Percentiles rank a stretch among this genome's conserved stretches.
These are phyloP conservation scores for Opisthograptis luteolata DNA, from an alignment of 2,888 invertebrate species.

Conservation along the genomic window DNA sequence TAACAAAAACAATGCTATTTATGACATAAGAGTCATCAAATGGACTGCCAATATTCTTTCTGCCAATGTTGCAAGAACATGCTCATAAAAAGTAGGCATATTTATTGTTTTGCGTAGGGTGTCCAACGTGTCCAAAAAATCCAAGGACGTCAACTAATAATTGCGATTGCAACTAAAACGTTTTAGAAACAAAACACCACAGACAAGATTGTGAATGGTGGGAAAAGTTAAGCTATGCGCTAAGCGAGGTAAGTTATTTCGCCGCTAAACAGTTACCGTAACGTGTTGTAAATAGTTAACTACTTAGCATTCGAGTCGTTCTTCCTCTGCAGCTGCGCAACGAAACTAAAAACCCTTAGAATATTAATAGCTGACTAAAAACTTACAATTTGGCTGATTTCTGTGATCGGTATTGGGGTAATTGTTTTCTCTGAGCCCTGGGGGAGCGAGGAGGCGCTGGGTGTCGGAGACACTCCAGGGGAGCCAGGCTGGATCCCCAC, in stretches of 20 bases:
- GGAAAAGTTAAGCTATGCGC: slow-evolving; percentile 43
- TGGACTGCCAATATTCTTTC: slow-evolving; percentile 40
- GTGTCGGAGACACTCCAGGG: slow-evolving; percentile 86
- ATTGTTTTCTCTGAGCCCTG: slow-evolving; percentile 83
- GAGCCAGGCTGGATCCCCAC: slow-evolving; percentile 84
- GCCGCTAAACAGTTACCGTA: slow-evolving; percentile 49
- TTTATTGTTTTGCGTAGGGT: slow-evolving; percentile 30
- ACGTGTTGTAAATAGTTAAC: slow-evolving; percentile 54
- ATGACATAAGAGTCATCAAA: slow-evolving; percentile 45
- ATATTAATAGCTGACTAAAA: slow-evolving; percentile 32
- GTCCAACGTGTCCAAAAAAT: slow-evolving; percentile 23
- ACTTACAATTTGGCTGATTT: slow-evolving; percentile 88
- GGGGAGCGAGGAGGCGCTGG: slow-evolving; percentile 83
- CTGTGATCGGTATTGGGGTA: slow-evolving; percentile 86
- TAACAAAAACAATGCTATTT: slow-evolving; percentile 39
- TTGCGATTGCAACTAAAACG: slow-evolving; percentile 9
- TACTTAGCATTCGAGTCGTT: slow-evolving; percentile 56
- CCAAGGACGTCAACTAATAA: slow-evolving; percentile 21
- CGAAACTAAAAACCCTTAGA: slow-evolving; percentile 19
- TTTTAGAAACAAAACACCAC: slow-evolving; percentile 22
- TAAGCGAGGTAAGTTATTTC: slow-evolving; percentile 40
- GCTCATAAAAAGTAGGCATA: slow-evolving; percentile 7
- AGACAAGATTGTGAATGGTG: slow-evolving; percentile 32
- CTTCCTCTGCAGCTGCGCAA: slow-evolving; percentile 45
- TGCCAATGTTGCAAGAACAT: slow-evolving; percentile 30